These are phyloP conservation scores for Rhynchotus rufescens DNA, from an alignment of 2,797 vertebrate species.

Conservation along the genomic window DNA sequence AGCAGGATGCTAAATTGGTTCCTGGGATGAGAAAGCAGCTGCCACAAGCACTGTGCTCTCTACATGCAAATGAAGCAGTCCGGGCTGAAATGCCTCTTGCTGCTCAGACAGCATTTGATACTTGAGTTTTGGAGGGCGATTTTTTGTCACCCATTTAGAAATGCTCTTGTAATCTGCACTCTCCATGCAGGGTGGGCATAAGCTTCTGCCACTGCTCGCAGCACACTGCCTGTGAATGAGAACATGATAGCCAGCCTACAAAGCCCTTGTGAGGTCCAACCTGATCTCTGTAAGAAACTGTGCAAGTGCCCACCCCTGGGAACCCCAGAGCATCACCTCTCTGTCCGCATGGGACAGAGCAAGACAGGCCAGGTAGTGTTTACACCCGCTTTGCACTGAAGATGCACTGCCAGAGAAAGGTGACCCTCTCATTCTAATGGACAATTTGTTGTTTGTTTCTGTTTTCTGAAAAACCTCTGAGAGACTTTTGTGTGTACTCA, in stretches of 20 bases:
- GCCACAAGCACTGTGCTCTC: background rate
- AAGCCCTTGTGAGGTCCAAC: background rate
- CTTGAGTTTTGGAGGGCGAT: background rate
- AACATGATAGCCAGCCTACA: background rate
- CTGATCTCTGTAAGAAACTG: background rate
- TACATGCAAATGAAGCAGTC: background rate
- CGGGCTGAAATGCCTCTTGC: background rate
- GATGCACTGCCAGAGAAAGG: background rate
- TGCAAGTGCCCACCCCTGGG: background rate
- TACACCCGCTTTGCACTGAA: background rate
- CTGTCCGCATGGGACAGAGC: background rate
- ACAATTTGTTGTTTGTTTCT: background rate
- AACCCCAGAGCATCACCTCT: background rate
- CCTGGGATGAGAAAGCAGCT: conserved; percentile 42
- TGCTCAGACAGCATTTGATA: background rate
- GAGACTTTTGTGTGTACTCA: background rate
- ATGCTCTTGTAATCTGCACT: background rate
- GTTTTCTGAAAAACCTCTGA: background rate
- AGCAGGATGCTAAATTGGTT: conserved; percentile 40
- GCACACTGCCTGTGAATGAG: background rate
- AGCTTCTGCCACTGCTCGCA: background rate
- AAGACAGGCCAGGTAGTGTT: background rate
- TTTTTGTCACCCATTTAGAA: background rate
- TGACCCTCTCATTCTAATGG: background rate
- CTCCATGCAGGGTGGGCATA: background rate